Base-by-base conservation (phyloP, 2,113 vertebrate genomes). In the Labrus mixtus region DNA sequence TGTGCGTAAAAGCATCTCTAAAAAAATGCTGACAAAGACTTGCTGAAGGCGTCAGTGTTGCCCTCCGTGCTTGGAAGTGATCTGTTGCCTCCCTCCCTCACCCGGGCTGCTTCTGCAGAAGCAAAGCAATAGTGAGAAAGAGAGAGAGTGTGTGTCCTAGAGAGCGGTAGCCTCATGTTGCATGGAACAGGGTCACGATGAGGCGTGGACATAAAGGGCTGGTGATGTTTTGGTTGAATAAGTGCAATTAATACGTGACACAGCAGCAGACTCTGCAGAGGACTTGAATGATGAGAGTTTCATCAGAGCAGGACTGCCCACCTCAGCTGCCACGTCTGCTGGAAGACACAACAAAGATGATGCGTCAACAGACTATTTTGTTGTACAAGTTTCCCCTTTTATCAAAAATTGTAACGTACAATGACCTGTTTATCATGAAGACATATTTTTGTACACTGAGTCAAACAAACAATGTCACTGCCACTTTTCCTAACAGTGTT, bases 391-490 rank as follows among this genome's bases (percentile, higher is more conserved):
- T 43, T n/a, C 25, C 10, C 46, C 13, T 93, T 79, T 87, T 74
- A 70, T 80, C 46, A 84, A 75, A 69, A 68, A 68, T 22, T 88
- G 68, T 90, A 86, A 87, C 78, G 93, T 91, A 92, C 89, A 79
- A 85, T 88, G 86, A 85, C 76, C 81, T 91, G 88, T 92, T 90
- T 89, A 79, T 92, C 88, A 92, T 87, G 92, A 95, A 95, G 94
- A 95, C 91, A 85, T 96, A 95, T 96, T 98, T 97, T 97, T 96
- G 88, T 97, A 95, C 81, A 89, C 86, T 85, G 90, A 90, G 81
- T 85, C 78, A 85, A 86, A 85, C 87, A 90, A 79, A 90, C 81
- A 82, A 81, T 81, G 91, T 89, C 87, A 90, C 91, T 96, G 93
- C 92, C 93, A 87, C 57, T 85, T 84, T 86, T 73, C 84, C 81